Percentiles rank a stretch among this genome's conserved stretches.
Evolutionary conservation across 2,888 invertebrate genomes (phyloP).

Genomic region (Machimus atricapillus): DNA sequence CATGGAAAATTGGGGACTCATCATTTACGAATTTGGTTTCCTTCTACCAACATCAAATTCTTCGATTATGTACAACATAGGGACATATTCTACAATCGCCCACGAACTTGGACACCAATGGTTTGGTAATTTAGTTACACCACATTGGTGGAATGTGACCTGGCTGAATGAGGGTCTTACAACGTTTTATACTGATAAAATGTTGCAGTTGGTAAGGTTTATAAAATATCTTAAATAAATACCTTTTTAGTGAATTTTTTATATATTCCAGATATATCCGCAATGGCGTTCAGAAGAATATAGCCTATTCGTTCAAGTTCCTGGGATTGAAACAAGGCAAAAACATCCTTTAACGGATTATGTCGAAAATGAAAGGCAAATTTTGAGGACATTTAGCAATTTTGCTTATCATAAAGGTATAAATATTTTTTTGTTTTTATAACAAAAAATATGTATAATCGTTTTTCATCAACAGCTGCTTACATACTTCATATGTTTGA

Average conservation of each 20-base stretch:
- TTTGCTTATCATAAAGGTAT: constrained; percentile 13
- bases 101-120: constrained; percentile 77
- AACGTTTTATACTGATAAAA: constrained; percentile 1
- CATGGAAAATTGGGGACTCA: constrained; percentile 95
- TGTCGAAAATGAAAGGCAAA: background rate
- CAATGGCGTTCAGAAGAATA: background rate
- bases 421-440: background rate
- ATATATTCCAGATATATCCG: background rate
- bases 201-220: constrained; percentile 54
- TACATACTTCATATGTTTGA: constrained; percentile 69
- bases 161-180: constrained; percentile 81
- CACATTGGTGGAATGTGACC: constrained; percentile 73
- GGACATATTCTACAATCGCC: constrained; percentile 61
- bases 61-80: background rate
- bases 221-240: background rate
- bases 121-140: constrained; percentile 79
- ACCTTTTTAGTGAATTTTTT: background rate
- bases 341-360: background rate
- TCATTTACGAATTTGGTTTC: constrained; percentile 66
- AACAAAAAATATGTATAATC: background rate
- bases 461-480: constrained; percentile 59
- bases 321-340: background rate
- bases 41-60: constrained; percentile 44
- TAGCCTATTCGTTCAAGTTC: background rate
- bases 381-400: background rate